Base-by-base conservation (phyloP, 2,797 vertebrate species). In the Caiman crocodilus region DNA sequence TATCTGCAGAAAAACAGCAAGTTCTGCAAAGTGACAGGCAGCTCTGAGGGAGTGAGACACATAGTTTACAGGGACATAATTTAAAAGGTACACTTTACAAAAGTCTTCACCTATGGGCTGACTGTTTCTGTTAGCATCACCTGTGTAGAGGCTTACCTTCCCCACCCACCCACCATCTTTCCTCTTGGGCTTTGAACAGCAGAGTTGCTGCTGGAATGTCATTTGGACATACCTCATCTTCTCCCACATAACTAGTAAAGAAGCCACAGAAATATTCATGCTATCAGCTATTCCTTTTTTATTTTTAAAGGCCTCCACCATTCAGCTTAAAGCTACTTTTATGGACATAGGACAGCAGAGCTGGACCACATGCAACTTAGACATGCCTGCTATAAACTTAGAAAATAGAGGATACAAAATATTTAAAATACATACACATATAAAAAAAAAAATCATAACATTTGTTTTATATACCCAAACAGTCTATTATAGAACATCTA, bases 1-100 rank as follows among this genome's bases (percentile, higher is more conserved):
- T 18, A 65, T 65, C 23, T 65, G 84, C 83, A 69, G 42, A 90
- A 65, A 30, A 94, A 56, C 65, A 90, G 79, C 77, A 90, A 90
- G 81, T 91, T 79, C 71, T 80, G 81, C 79, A 92, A 78, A 83
- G 15, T 21, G 56, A 67, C 69, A 25, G 11, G 59, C 28, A 79
- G 13, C 12, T 13, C 63, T 91, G 76, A 32, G 71, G 64, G 30
- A 91, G 57, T 7, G 20, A 80, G 63, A 74, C 11, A 69, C 1
- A 5, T 59, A 50, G 42, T 73, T 73, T 73, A 73, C 35, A 73
- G 35, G 35, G 69, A 73, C 4, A 50, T 4, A 63, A n/a, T 9
- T 23, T 84, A 20, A 65, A 9, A 1, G 55, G 71, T 77, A 12
- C 3, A 71, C 30, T 87, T 11, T 59, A 76, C 57, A 28, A 81